Base-by-base conservation (phyloP, 53 echinoderm and acorn worm genomes). In the Stichopus horrens region DNA sequence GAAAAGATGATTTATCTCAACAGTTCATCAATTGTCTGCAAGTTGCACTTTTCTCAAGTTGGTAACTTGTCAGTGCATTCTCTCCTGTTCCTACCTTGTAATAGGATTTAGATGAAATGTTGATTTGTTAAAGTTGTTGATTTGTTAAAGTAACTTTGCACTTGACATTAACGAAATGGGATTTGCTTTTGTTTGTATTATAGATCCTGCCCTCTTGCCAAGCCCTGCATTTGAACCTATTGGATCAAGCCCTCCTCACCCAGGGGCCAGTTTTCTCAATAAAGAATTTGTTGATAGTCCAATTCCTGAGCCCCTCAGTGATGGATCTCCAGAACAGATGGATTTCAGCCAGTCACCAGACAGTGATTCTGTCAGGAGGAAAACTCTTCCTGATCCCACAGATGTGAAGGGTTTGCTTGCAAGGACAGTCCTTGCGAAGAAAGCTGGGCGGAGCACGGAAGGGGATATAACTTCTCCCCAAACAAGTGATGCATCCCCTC, bases 201-300 rank as follows among this genome's bases (percentile, higher is more conserved):
- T 75, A 87, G 87, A 74, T 87, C 87, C 87, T 18, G 13, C 55
- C 13, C 74, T 87, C 74, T 75, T 87, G 21, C 87, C 87, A 57
- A 87, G 87, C 51, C 87, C 87, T 55, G 74, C 74, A 7, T 87
- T 87, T 87, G 87, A 87, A 58, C 87, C 87, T 16, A 87, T 87
- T 87, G 87, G 87, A 19, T 87, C 87, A 16, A 87, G 87, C 21
- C 87, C 87, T 5, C 87, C 87, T 54, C 87, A 87, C 16, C 74
- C 75, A 9, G 87, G 87, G 19, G 75, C 74, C 74, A 74, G 74
- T 75, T 74, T 87, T 10, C 74, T 87, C 5, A 54, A 55, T 9
- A 74, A 74, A 53, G 74, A 52, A 55, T 54, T 74, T 75, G 87
- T 87, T 4, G 87, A 87, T 55, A 87, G 87, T 37, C 87, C 87